Evolutionary conservation across 2,113 vertebrate genomes (phyloP).

Genomic region (Lampris megalopsis): DNA sequence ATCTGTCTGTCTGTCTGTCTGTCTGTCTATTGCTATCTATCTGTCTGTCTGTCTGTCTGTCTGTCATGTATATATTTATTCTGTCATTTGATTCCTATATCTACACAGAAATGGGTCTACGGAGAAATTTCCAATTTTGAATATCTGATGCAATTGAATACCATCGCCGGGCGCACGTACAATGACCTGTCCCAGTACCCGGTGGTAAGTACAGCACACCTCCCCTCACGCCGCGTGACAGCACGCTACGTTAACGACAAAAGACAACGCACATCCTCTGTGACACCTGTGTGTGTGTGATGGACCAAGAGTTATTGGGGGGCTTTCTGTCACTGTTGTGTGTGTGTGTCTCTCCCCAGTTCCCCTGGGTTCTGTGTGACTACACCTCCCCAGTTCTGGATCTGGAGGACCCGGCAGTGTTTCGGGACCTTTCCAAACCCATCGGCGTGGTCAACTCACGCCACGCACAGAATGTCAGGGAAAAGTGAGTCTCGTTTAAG

Average conservation of each 20-base stretch:
- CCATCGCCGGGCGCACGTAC: constrained; percentile 95
- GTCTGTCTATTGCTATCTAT: background rate
- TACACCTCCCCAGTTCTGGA: constrained; percentile 90
- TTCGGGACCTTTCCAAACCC: constrained; percentile 96
- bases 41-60: background rate
- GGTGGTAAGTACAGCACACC: constrained; percentile 85
- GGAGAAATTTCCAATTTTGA: constrained; percentile 99
- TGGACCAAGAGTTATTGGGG: too few relatives aligned
- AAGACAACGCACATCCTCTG: background rate
- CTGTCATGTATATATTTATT: background rate
- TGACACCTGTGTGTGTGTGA: background rate
- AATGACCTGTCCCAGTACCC: constrained; percentile 98
- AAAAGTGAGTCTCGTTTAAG: constrained; percentile 84
- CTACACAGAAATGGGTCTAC: constrained; percentile 93
- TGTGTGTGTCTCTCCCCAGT: constrained; percentile 77
- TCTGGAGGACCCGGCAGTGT: constrained; percentile 88
- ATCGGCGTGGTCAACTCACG: constrained; percentile 95
- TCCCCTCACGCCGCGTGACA: background rate
- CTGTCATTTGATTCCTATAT: background rate
- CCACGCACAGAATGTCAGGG: constrained; percentile 92
- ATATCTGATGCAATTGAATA: constrained; percentile 98
- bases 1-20: too few relatives aligned
- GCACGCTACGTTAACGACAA: background rate
- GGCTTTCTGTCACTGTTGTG: constrained; percentile 3
- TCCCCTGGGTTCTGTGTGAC: constrained; percentile 96